Evolutionary conservation across 2,888 invertebrate genomes (phyloP), one percentile per base, ranked within the genome.

Genomic region (Sacculina carcini): DNA sequence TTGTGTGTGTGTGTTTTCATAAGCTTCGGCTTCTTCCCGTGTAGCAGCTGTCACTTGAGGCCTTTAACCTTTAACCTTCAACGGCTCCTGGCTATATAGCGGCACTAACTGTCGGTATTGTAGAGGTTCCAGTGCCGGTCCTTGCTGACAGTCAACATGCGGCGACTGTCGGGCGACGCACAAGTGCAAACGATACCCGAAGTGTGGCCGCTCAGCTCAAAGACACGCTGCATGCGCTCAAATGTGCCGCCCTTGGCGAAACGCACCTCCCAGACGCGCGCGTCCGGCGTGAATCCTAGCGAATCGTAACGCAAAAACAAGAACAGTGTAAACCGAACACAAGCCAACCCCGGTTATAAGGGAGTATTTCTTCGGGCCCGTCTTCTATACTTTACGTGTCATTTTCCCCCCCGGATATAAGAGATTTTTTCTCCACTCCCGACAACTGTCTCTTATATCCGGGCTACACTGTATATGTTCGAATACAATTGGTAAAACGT

Each of bases 41-140:
- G n/a, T n/a, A n/a, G n/a, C n/a, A n/a, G n/a, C n/a, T n/a, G n/a
- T n/a, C n/a, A n/a, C n/a, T n/a, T n/a, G n/a, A n/a, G n/a, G n/a
- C n/a, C n/a, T n/a, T n/a, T n/a, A n/a, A n/a, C n/a, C n/a, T n/a
- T n/a, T n/a, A n/a, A n/a, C n/a, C n/a, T n/a, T n/a, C n/a, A n/a
- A 42, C 5, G 21, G 4, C 5, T 5, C 24, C 14, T 42, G 5
- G 26, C 12, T 14, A 14, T n/a, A 10, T 16, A n/a, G 5, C n/a
- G 24, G 5, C 40, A 51, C 59, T 57, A 67, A 82, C 82, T 77
- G 67, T 83, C 80, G 51, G 81, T 84, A 64, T 87, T 75, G 69
- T 78, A 87, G 52, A 84, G 68, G 63, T 77, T 79, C 81, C 84
- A 87, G 55, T 78, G 79, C 60, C 82, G 81, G 67, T 86, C 85